Percentiles rank a stretch among this genome's conserved stretches.
Evolutionary conservation across 2,113 vertebrate species (phyloP).

Genomic region (Amazona guildingii): DNA sequence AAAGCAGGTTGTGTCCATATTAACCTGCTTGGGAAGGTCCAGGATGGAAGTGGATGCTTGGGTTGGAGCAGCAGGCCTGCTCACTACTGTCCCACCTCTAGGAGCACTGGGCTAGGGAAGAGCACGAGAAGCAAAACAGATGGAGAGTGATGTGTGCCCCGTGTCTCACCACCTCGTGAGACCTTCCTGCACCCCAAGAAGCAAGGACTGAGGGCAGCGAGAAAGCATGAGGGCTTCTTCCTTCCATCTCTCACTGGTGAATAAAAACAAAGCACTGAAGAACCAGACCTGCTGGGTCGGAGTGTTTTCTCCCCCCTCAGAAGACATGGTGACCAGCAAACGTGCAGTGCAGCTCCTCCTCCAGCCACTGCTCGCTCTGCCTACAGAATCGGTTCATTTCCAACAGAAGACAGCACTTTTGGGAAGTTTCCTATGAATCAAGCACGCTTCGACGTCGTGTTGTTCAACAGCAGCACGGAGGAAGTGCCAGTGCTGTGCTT

Average conservation of each 20-base stretch:
- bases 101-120: not conserved
- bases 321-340: not conserved
- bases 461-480: not conserved
- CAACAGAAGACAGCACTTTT: not conserved
- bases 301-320: not conserved
- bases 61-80: fast-evolving
- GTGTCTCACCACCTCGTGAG: not conserved
- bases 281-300: not conserved
- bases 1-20: fast-evolving
- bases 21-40: not conserved
- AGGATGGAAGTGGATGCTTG: not conserved
- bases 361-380: not conserved
- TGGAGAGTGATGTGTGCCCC: not conserved
- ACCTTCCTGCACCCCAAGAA: not conserved
- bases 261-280: not conserved
- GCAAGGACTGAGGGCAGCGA: not conserved
- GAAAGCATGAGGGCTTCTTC: not conserved
- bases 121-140: not conserved
- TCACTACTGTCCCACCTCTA: not conserved
- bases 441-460: fast-evolving
- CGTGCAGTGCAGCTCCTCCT: not conserved
- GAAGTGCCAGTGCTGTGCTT: not conserved
- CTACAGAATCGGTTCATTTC: not conserved
- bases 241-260: not conserved
- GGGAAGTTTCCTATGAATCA: not conserved